Percentiles rank a stretch among this genome's conserved stretches.
Evolutionary conservation across 2,113 vertebrate genomes (phyloP).

Genomic region (Pteronura brasiliensis): DNA sequence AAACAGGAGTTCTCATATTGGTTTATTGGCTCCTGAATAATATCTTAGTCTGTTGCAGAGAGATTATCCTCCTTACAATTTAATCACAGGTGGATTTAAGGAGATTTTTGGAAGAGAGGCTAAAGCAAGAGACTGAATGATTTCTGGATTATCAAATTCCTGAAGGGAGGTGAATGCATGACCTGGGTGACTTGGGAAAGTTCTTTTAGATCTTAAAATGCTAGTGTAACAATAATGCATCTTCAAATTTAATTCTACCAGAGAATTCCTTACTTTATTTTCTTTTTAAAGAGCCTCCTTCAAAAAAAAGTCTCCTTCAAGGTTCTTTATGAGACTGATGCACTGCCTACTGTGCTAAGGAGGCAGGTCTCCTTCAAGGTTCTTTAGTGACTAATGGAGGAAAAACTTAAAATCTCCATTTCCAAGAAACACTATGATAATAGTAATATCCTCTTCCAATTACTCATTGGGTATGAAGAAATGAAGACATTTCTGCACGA

Average conservation of each 20-base stretch:
- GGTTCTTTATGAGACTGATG: too few species aligned
- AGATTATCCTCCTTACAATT: neutral
- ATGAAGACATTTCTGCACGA: neutral
- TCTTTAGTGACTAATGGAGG: neutral
- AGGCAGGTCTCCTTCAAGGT: neutral
- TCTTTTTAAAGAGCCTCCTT: neutral
- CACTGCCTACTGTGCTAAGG: too few species aligned
- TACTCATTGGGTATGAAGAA: neutral
- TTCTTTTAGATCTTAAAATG: neutral
- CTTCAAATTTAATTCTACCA: neutral
- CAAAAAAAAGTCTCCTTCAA: neutral
- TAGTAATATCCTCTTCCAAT: neutral
- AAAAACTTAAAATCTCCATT: neutral
- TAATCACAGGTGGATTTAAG: neutral
- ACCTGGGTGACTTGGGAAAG: neutral
- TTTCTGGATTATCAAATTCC: neutral
- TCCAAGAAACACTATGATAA: neutral
- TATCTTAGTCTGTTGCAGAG: neutral
- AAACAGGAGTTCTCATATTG: neutral
- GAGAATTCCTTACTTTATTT: neutral
- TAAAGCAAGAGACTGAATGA: neutral
- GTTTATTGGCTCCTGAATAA: neutral
- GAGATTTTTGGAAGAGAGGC: neutral
- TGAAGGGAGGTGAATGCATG: neutral
- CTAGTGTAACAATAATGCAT: neutral